phyloP scores from a whole-genome alignment of 2,888 invertebrate species.

The Tromatobia lineatoria region DNA sequence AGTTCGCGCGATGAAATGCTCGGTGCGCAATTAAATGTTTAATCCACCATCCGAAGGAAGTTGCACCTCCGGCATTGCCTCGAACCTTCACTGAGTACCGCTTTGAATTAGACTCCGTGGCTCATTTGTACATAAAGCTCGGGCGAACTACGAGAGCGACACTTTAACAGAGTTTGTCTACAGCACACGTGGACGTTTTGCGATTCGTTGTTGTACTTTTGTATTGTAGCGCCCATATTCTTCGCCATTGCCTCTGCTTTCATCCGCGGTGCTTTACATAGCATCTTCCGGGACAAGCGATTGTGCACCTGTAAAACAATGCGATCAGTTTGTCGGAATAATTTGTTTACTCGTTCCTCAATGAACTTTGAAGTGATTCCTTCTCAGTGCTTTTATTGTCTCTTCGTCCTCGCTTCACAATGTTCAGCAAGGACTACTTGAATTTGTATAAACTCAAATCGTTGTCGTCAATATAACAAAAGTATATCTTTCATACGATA shows the following conservation, averaged over 20 bases:
- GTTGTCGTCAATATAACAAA: not conserved
- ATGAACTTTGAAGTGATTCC: constrained; percentile 34
- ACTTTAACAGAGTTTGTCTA: constrained; percentile 31
- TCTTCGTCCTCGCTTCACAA: not conserved
- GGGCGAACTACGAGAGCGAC: constrained; percentile 28
- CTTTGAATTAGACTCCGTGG: constrained; percentile 40
- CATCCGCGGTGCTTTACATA: constrained; percentile 18
- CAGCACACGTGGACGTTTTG: constrained; percentile 19
- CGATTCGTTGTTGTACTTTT: constrained; percentile 23
- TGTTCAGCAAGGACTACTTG: not conserved
- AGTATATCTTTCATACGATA: not conserved
- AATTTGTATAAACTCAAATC: not conserved
- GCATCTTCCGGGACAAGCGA: constrained; percentile 11
- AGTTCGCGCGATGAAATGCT: constrained; percentile 47
- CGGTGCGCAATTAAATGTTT: constrained; percentile 57
- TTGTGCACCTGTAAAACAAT: constrained; percentile 6
- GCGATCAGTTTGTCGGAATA: constrained; percentile 42
- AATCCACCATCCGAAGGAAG: constrained; percentile 56
- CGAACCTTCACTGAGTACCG: not conserved
- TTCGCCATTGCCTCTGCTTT: not conserved
- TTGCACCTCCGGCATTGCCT: constrained; percentile 11
- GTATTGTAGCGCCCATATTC: not conserved
- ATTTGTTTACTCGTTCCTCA: constrained; percentile 33
- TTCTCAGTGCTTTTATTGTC: constrained; percentile 15
- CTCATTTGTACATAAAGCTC: constrained; percentile 40